phyloP scores from a whole-genome alignment of 2,888 invertebrate species.

The Conus canariensis region DNA sequence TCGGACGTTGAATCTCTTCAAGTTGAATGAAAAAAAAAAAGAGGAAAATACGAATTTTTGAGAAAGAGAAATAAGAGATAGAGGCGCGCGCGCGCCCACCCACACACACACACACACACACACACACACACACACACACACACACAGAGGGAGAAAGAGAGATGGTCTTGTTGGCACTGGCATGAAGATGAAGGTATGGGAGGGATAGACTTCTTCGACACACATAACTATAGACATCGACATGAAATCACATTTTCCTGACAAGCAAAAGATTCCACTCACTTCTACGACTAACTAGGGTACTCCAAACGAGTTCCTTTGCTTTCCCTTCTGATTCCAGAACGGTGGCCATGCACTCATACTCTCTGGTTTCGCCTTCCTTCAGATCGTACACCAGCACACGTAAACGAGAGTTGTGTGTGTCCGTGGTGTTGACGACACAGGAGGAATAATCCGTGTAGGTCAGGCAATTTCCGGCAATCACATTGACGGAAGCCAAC shows the following conservation, averaged over 20 bases:
- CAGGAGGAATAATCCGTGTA: constrained; percentile 26
- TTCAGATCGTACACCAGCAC: constrained; percentile 27
- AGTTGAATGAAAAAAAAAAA: no score
- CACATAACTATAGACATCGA: no score
- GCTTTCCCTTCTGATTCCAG: not conserved
- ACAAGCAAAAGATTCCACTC: not conserved
- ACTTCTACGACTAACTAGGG: not conserved
- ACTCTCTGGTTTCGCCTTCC: constrained; percentile 32
- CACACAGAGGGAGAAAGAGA: no score
- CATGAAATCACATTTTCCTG: no score
- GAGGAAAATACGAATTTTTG: no score
- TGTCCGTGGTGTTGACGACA: not conserved
- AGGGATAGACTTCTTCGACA: no score
- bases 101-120: not conserved
- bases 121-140: not conserved
- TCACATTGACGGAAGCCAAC: constrained; percentile 19
- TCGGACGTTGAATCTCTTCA: no score
- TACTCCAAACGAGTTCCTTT: not conserved
- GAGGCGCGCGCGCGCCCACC: not conserved
- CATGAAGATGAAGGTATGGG: no score
- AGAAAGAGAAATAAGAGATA: no score
- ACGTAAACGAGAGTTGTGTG: constrained; percentile 21
- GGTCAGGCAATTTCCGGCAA: constrained; percentile 26
- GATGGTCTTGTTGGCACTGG: no score
- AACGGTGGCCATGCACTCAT: constrained; percentile 2